Conservation (phyloP, 2,797 vertebrate genomes). For the Hyperoplus lanceolatus region DNA sequence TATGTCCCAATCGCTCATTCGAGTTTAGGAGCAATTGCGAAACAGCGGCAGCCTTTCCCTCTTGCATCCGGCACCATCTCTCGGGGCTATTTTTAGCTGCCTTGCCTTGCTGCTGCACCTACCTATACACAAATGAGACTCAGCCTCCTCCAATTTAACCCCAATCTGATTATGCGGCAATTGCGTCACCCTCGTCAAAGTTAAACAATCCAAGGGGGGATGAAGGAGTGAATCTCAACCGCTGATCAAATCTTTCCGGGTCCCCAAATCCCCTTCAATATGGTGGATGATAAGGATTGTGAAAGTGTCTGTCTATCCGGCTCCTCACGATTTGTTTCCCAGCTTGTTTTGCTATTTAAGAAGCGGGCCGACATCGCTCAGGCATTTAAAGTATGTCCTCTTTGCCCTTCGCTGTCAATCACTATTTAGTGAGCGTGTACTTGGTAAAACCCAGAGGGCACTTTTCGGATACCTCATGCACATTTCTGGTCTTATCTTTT, state of each 20-base stretch:
- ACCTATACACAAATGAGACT: constrained; percentile 65
- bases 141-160: constrained; percentile 64
- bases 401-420: constrained; percentile 61
- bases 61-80: constrained; percentile 37
- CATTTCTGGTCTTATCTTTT: not conserved
- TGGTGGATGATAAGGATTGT: constrained; percentile 36
- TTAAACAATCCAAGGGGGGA: constrained; percentile 21
- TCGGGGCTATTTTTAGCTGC: constrained; percentile 80
- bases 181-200: constrained; percentile 52
- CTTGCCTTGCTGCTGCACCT: constrained; percentile 62
- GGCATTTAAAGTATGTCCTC: constrained; percentile 65
- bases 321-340: not conserved
- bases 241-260: constrained; percentile 58
- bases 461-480: not conserved
- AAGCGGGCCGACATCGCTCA: constrained; percentile 31
- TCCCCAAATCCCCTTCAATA: constrained; percentile 42
- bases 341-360: constrained; percentile 43
- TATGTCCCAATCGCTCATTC: constrained; percentile 27
- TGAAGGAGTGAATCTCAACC: constrained; percentile 48
- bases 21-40: not conserved
- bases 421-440: constrained; percentile 2
- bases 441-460: constrained; percentile 17
- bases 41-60: constrained; percentile 13
- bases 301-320: constrained; percentile 37
- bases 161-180: constrained; percentile 59